Base-by-base conservation (phyloP, 2,888 invertebrate genomes). In the Chirona hameri region DNA sequence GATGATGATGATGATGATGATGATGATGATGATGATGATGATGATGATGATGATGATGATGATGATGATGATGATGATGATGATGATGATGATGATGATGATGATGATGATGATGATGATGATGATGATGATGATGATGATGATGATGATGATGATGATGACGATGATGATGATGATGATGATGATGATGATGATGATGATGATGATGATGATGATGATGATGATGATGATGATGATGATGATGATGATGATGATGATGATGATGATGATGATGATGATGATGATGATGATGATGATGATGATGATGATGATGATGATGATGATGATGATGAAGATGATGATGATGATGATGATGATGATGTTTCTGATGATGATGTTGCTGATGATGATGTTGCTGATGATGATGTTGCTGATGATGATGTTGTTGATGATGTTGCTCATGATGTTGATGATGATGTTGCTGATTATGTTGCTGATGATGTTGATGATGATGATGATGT, bases 1-100 rank as follows among this genome's bases (percentile, higher is more conserved):
- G n/a, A 65, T 65, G n/a, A 65, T 65, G n/a, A 65, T 65, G n/a
- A 65, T 65, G n/a, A 65, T 65, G 65, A 65, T 65, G n/a, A 65
- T 65, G n/a, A 65, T 65, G n/a, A 65, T 65, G n/a, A 65, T 65
- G n/a, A 65, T 65, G n/a, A 65, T 65, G n/a, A 65, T 65, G n/a
- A 65, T 65, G n/a, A 65, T 65, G n/a, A 65, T 65, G 21, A 65
- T 65, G 21, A 65, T 65, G 21, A 65, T 65, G 21, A 65, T n/a
- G 18, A 65, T 65, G 21, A 65, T 65, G 21, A 65, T 65, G 21
- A 65, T 65, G 21, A 65, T 65, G 21, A 65, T 65, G 21, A 65
- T 65, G 21, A 65, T 65, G 21, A 65, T 65, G 21, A 65, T 65
- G 21, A 65, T 65, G 21, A 65, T n/a, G 18, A 65, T 65, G 21